Evolutionary conservation across 2,888 invertebrate species (phyloP), one percentile per base, ranked within the genome.

Genomic region (Lobophora halterata): DNA sequence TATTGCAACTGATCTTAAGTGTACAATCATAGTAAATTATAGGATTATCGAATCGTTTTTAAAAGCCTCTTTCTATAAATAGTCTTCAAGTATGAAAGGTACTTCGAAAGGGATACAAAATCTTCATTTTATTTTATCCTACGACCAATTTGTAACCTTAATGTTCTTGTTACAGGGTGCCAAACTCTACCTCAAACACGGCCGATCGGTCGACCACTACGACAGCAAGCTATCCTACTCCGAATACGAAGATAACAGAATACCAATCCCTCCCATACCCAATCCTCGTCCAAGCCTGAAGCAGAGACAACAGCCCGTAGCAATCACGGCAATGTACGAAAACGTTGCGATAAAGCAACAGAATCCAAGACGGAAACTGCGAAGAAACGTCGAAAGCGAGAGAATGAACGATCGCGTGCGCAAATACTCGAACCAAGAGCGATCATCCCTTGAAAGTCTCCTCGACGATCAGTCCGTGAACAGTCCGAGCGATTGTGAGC

Each of bases 171-270:
- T 82, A 9, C 81, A 87, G 87, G 76, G 90, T 64, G 71, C 79
- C 54, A 88, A 88, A 71, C 79, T 83, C 53, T 89, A 89, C 80
- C 81, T 93, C 63, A 88, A 91, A 55, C 92, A 93, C 78, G 93
- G 93, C 21, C 90, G 93, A 32, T 93, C 93, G 50, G 91, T 93
- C 52, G 93, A 94, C 74, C 93, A 93, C 61, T 94, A 93, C 88
- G 93, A 93, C 71, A 90, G 93, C 88, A 87, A 86, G 55, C 74
- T 83, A 2, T 80, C 86, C 9, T 85, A 85, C 46, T 74, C 80
- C 0, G 92, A 91, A 55, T 89, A 90, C 70, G 87, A 86, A 43
- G 86, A 85, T 56, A 80, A 79, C n/a, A n/a, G n/a, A n/a, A n/a
- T n/a, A n/a, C n/a, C n/a, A 66, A 77, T 79, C 20, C 79, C 74